Conservation (phyloP, 2,797 vertebrate genomes). For the Cossypha dichroa region DNA sequence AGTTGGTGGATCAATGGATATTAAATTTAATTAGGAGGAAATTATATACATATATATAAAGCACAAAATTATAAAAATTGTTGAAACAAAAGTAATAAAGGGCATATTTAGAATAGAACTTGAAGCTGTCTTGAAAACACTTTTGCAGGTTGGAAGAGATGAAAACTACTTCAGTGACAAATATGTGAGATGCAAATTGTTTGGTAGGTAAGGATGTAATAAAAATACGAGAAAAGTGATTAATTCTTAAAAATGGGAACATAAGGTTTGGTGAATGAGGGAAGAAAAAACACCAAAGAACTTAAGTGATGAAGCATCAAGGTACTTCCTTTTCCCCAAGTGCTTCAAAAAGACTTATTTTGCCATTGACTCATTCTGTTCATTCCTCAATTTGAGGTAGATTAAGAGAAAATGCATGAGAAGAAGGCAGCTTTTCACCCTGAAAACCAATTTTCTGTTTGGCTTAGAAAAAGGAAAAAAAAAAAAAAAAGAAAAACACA, state of each 20-base stretch:
- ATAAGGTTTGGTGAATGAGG: not conserved
- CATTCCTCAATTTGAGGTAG: not conserved
- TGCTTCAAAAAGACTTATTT: not conserved
- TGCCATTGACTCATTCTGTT: not conserved
- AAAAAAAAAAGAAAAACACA: fast-evolving
- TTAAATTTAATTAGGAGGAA: not conserved
- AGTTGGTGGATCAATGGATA: not conserved
- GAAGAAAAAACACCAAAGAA: not conserved
- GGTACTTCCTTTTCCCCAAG: not conserved
- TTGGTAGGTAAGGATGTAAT: not conserved
- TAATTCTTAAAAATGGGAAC: not conserved
- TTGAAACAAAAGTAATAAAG: not conserved
- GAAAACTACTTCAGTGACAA: not conserved
- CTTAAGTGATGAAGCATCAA: not conserved
- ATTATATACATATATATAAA: not conserved
- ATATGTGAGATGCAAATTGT: not conserved
- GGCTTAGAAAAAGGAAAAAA: not conserved
- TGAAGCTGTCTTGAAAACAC: not conserved
- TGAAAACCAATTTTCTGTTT: slow-evolving; percentile 25
- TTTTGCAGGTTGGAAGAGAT: not conserved
- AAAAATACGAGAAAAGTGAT: not conserved
- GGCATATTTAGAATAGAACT: not conserved
- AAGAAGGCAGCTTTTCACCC: not conserved
- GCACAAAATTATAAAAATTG: not conserved
- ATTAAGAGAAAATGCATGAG: not conserved